Evolutionary conservation across 2,888 invertebrate species (phyloP).

Genomic region (Pharmacophagus antenor): DNA sequence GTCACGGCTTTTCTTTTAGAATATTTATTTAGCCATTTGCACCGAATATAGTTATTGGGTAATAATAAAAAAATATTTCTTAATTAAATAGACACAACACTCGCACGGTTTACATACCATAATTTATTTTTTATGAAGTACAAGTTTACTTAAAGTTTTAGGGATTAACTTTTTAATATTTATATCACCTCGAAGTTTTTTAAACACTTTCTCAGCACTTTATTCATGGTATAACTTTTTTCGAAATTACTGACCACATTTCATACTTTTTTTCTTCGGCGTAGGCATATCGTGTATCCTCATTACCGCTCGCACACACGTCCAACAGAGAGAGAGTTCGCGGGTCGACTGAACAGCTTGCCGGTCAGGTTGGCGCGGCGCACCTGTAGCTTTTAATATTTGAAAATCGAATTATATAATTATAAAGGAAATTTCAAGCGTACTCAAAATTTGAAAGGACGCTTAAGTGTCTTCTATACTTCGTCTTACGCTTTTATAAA

Average conservation of each 20-base stretch:
- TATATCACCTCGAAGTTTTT: conserved; percentile 15
- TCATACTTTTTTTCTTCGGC: conserved; percentile 14
- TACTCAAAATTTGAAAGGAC: neutral
- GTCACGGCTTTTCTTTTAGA: neutral
- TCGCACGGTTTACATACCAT: neutral
- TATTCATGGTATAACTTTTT: neutral
- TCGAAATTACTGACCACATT: conserved; percentile 12
- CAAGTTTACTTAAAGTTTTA: conserved; percentile 13
- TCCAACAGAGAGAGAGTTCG: conserved; percentile 20
- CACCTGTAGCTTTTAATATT: conserved; percentile 35
- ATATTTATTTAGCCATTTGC: neutral
- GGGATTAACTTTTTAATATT: neutral
- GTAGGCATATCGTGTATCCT: conserved; percentile 19
- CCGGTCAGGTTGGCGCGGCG: conserved; percentile 32
- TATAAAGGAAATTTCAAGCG: conserved; percentile 3
- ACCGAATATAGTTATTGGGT: neutral
- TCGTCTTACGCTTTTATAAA: neutral
- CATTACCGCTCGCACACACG: conserved; percentile 8
- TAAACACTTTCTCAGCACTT: conserved; percentile 11
- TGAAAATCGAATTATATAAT: conserved; percentile 30
- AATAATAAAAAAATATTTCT: neutral
- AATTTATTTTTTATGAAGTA: neutral
- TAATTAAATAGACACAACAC: neutral
- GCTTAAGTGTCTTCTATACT: neutral
- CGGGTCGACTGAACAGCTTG: conserved; percentile 32